phyloP scores from a whole-genome alignment of 2,888 invertebrate species.

The Electrophaes corylata region DNA sequence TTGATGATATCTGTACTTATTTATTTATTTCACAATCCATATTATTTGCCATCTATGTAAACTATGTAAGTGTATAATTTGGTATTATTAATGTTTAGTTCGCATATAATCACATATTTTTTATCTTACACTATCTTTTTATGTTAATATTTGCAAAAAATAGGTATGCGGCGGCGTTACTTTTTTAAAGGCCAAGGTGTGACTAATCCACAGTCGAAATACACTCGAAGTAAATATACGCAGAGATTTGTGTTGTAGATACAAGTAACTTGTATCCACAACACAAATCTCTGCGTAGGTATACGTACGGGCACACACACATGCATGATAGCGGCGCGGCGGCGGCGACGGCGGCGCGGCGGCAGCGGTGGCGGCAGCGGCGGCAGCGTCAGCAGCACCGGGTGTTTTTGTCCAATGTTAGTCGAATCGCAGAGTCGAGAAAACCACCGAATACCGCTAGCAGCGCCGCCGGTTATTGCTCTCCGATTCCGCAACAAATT shows the following conservation, averaged over 20 bases:
- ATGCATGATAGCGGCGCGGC: slow-evolving; percentile 25
- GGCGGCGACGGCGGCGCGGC: slow-evolving; percentile 24
- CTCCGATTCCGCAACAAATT: slow-evolving; percentile 84
- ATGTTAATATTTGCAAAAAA: slow-evolving; percentile 10
- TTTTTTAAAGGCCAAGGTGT: slow-evolving; percentile 63
- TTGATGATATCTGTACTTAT: not conserved
- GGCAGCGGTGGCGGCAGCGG: not conserved
- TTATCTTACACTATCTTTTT: not conserved
- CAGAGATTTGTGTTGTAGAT: slow-evolving; percentile 52
- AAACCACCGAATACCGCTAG: slow-evolving; percentile 83
- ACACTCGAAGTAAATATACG: slow-evolving; percentile 61
- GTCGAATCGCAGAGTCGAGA: slow-evolving; percentile 69
- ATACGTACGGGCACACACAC: slow-evolving; percentile 56
- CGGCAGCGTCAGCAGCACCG: slow-evolving; percentile 41
- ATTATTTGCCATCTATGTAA: not conserved
- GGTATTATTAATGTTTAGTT: too few relatives aligned
- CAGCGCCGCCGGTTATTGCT: slow-evolving; percentile 80
- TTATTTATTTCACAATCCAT: not conserved
- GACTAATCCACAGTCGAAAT: slow-evolving; percentile 72
- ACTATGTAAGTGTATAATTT: not conserved
- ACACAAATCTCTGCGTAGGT: slow-evolving; percentile 50
- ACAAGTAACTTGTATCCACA: too few relatives aligned
- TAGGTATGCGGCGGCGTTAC: slow-evolving; percentile 44
- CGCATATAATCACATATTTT: not conserved
- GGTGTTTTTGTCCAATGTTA: slow-evolving; percentile 80